Conservation (phyloP, 2,888 invertebrate species). For the Andrena praecox region DNA sequence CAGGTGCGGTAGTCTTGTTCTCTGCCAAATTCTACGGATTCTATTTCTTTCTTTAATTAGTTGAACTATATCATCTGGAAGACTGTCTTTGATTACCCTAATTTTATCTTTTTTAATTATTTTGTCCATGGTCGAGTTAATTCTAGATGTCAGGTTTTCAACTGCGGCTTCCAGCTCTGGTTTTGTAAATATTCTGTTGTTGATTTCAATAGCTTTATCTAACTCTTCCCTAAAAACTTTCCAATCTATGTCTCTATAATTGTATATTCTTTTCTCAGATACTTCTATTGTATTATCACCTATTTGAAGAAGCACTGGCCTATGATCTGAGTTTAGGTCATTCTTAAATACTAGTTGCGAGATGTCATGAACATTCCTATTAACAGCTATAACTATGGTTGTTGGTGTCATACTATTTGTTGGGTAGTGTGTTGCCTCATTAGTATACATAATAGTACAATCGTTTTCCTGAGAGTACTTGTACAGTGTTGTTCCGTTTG, state of each 20-base stretch:
- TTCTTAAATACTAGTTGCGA: conserved; percentile 39
- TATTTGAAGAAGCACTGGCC: conserved; percentile 53
- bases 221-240: conserved; percentile 38
- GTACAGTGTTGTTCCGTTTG: conserved; percentile 52
- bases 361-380: conserved; percentile 64
- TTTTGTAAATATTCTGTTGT: conserved; percentile 19
- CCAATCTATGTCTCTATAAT: conserved; percentile 59
- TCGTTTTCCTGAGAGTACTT: conserved; percentile 57
- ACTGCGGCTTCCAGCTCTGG: conserved; percentile 52
- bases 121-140: conserved; percentile 43
- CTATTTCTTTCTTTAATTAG: conserved; percentile 24
- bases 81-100: conserved; percentile 25
- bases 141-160: conserved; percentile 41
- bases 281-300: background rate
- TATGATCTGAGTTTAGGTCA: conserved; percentile 70
- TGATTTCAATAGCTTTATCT: conserved; percentile 42
- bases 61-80: conserved; percentile 30
- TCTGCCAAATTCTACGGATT: conserved; percentile 33
- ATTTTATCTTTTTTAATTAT: conserved; percentile 24
- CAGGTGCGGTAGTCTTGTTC: background rate
- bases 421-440: conserved; percentile 68
- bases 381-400: conserved; percentile 69
- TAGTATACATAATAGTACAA: conserved; percentile 57
- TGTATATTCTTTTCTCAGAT: background rate
- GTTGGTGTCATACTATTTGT: conserved; percentile 63